Percentiles rank a stretch among this genome's conserved stretches.
Evolutionary conservation across 1,140 invertebrate genomes (phyloP).

Genomic region (Micrasema minimum): DNA sequence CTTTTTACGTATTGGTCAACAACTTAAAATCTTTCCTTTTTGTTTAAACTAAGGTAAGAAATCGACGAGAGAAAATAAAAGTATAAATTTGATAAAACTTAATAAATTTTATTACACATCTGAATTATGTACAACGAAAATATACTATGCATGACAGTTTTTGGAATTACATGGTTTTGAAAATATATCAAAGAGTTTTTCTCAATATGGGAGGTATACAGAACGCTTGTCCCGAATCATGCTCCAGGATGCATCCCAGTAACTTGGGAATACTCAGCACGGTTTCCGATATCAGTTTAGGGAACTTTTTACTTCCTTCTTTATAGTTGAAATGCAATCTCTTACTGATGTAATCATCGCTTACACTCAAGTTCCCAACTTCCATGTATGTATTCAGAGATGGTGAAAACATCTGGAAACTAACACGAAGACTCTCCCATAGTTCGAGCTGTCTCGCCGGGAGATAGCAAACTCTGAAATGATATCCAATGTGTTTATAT

Average conservation of each 20-base stretch:
- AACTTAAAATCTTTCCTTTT: no score
- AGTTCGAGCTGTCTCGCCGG: slow-evolving; percentile 67
- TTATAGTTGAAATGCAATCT: slow-evolving; percentile 71
- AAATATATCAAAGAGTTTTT: slow-evolving; percentile 21
- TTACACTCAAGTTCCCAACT: slow-evolving; percentile 72
- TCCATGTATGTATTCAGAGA: slow-evolving; percentile 70
- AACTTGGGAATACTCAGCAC: slow-evolving; percentile 73
- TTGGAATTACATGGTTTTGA: no score
- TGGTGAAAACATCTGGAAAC: slow-evolving; percentile 75
- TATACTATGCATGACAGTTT: no score
- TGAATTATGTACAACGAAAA: no score
- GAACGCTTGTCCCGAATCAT: slow-evolving; percentile 62
- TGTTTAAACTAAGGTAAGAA: no score
- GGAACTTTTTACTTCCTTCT: slow-evolving; percentile 65
- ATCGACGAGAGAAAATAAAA: no score
- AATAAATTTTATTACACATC: no score
- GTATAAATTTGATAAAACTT: no score
- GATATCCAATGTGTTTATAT: slow-evolving; percentile 70
- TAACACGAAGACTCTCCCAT: slow-evolving; percentile 71
- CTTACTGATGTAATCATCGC: slow-evolving; percentile 75
- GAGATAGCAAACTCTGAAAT: slow-evolving; percentile 70
- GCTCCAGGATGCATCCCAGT: slow-evolving; percentile 73
- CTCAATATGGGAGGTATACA: slow-evolving; percentile 45
- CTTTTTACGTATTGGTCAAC: no score
- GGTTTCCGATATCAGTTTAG: slow-evolving; percentile 71